Base-by-base conservation (phyloP, 2,113 vertebrate species). In the Numida meleagris region DNA sequence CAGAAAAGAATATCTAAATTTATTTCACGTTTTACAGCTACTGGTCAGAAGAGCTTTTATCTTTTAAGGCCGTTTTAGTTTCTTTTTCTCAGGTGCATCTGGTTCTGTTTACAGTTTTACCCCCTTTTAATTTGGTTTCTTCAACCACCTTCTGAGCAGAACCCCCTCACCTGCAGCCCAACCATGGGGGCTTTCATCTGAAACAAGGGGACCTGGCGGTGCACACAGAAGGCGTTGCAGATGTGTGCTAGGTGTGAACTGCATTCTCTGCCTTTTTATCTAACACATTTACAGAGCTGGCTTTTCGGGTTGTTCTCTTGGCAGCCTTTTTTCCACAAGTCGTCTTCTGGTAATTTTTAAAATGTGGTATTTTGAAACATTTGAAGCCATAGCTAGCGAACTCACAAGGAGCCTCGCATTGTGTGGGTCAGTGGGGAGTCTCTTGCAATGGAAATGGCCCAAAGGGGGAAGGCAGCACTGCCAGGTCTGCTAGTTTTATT, bases 1-100 rank as follows among this genome's bases (percentile, higher is more conserved):
- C 5, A 42, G 66, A 95, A 83, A 65, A 43, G n/a, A 63, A 57
- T 63, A 83, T 81, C 92, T 89, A 80, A 91, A 84, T 94, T 82
- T 75, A 76, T 83, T 88, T 55, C 25, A 36, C 0, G 0, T 51
- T 72, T 96, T 95, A 79, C 46, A 88, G 70, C 75, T 58, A 59
- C 73, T 65, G 82, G 86, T 78, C 89, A 48, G 70, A 93, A 88
- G 43, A 90, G 45, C 43, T 70, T 94, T 78, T 73, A 62, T 94
- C 71, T 96, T 91, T 93, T 31, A 72, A 68, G 46, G 74, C 27
- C 93, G 5, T 95, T 91, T 83, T 61, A 25, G 34, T 71, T 55
- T 82, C 51, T 9, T 88, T 48, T 90, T 94, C 79, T 59, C 38
- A 79, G 72, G 89, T 95, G 27, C 33, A 62, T 94, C 61, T 94